A percentile compares a stretch with the other conserved stretches of the same genome.
Evolutionary conservation across 2,797 vertebrate genomes (phyloP).

Genomic region (Monodelphis domestica): DNA sequence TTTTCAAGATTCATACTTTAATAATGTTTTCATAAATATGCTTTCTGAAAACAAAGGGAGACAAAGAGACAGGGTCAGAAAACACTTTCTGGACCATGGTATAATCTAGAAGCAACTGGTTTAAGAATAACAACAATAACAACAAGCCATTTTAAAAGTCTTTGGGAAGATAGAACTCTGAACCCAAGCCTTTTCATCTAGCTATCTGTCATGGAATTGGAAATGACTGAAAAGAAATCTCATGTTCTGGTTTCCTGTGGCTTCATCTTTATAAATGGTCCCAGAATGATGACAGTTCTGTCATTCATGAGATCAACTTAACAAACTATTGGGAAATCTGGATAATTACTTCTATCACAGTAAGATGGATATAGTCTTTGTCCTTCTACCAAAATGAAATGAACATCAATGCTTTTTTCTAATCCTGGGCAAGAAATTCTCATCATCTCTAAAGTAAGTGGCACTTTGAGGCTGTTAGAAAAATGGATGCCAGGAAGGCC

Average conservation of each 20-base stretch:
- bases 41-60: constrained; percentile 47
- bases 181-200: not conserved
- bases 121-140: constrained; percentile 45
- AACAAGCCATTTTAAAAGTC: constrained; percentile 2
- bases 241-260: constrained; percentile 24
- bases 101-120: not conserved
- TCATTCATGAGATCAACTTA: constrained; percentile 7
- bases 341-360: not conserved
- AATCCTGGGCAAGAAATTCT: constrained; percentile 29
- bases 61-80: constrained; percentile 34
- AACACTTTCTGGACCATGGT: not conserved
- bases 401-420: constrained; percentile 47
- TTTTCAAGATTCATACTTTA: constrained; percentile 44
- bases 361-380: not conserved
- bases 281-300: constrained; percentile 3
- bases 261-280: not conserved
- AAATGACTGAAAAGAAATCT: constrained; percentile 43
- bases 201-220: not conserved
- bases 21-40: constrained; percentile 19
- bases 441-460: constrained; percentile 41
- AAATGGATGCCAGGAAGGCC: constrained; percentile 24
- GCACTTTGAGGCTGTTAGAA: constrained; percentile 11
- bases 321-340: constrained; percentile 2
- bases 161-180: not conserved
- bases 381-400: constrained; percentile 2